Evolutionary conservation across 2,888 invertebrate genomes (phyloP), one percentile per base, ranked within the genome.

Genomic region (Lacanobia oleracea): DNA sequence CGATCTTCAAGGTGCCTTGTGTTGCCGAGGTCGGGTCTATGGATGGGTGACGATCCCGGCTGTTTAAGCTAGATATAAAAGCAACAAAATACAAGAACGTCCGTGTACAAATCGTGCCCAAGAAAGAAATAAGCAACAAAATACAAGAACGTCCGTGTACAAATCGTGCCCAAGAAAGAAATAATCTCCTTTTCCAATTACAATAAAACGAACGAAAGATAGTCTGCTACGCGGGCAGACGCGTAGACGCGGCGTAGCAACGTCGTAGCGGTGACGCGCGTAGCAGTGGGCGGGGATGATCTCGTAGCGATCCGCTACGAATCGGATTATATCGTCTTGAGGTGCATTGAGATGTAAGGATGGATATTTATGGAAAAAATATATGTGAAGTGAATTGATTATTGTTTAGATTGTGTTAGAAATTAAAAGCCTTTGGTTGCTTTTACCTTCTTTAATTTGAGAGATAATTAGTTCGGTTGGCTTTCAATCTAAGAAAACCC

Each of bases 221-320:
- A 50, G 48, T 40, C 14, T 51, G 64, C 75, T 64, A 61, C 65
- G 75, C 60, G 12, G 18, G 18, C 14, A 50, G 63, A 51, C 68
- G 45, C 68, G 81, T 61, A 75, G 80, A n/a, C 72, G 60, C 54
- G n/a, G n/a, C 72, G 72, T 71, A 71, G 72, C 72, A 50, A 66
- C 50, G 7, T 45, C 64, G 75, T 72, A 72, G 72, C 66, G 40
- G 21, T 48, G 75, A 65, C 21, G 23, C 54, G 40, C 48, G 75
- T 54, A 76, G 79, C 65, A 40, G 16, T 50, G 53, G 57, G 2
- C 33, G 27, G 37, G 45, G 57, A 62, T 72, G 5, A 71, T 60
- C 62, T 63, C 75, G 79, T 78, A 78, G 75, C 62, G 50, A 23
- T 60, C 16, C 8, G 70, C 70, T 77, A 77, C 60, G 70, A 60